These are phyloP conservation scores for Paradoxurus hermaphroditus DNA, from an alignment of 2,113 vertebrate genomes.

Conservation along the genomic window DNA sequence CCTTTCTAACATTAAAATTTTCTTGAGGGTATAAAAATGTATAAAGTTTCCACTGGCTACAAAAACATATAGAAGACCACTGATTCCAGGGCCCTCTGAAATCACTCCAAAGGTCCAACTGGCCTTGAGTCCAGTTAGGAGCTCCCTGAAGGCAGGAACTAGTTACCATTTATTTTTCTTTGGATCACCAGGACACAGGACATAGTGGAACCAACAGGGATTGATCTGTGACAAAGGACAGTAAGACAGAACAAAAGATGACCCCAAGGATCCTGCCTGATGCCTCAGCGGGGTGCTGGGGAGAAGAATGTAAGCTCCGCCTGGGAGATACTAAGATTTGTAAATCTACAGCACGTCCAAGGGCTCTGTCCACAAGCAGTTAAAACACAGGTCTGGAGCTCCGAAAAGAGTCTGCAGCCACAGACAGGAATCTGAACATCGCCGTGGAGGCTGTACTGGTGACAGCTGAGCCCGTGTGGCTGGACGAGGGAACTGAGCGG, in stretches of 20 bases:
- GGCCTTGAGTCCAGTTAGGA: background rate
- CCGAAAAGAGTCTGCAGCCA: background rate
- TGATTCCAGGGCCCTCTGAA: background rate
- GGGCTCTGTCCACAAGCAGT: background rate
- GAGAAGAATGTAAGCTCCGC: background rate
- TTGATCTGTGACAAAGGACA: background rate
- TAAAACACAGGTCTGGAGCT: background rate
- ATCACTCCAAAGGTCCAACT: background rate
- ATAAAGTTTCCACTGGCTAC: background rate
- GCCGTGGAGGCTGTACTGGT: background rate
- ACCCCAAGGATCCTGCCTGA: background rate
- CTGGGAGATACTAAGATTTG: background rate
- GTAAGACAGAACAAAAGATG: background rate
- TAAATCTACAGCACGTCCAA: background rate
- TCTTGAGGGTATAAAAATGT: background rate
- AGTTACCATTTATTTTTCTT: slow-evolving; percentile 15
- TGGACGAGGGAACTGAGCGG: background rate
- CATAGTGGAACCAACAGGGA: background rate
- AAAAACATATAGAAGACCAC: background rate
- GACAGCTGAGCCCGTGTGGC: background rate
- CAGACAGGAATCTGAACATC: background rate
- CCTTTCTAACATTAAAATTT: background rate
- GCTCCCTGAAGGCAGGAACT: background rate
- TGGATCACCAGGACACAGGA: background rate
- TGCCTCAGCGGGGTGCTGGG: background rate